Conservation (phyloP, 2,113 vertebrate species). For the Melanocharis versteri region DNA sequence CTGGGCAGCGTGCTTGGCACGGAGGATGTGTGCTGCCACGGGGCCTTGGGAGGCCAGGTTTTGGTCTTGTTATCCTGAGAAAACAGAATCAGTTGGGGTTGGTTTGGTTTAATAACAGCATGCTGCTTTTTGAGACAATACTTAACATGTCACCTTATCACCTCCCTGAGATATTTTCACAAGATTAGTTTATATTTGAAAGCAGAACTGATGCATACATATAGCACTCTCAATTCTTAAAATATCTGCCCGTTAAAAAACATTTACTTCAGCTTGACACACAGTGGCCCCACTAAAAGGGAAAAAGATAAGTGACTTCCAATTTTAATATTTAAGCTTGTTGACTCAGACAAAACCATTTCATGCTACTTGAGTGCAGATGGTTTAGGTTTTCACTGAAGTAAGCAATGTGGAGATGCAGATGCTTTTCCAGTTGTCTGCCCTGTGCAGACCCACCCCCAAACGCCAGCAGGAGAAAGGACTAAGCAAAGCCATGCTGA, state of each 20-base stretch:
- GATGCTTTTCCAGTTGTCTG: background rate
- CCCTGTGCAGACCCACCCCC: background rate
- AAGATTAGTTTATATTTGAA: background rate
- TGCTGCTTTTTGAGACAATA: too few species aligned
- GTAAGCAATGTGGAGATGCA: background rate
- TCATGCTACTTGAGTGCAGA: background rate
- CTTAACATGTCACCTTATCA: too few species aligned
- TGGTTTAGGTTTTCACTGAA: background rate
- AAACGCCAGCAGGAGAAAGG: background rate
- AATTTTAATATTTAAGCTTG: background rate
- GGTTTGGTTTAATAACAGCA: background rate
- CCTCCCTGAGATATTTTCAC: background rate
- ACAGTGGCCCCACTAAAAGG: background rate
- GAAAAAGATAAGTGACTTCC: background rate
- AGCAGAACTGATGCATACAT: background rate
- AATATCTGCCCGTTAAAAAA: fast-evolving
- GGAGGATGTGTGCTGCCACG: conserved; percentile 88
- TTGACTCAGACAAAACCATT: background rate
- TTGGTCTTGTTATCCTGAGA: conserved; percentile 96
- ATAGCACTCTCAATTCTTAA: background rate
- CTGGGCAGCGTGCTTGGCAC: conserved; percentile 83
- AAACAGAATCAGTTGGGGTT: background rate
- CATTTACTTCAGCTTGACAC: background rate
- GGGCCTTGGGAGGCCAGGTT: conserved; percentile 98
- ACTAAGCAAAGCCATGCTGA: background rate